Evolutionary conservation across 2,797 vertebrate species (phyloP), one percentile per base, ranked within the genome.

Genomic region (Tapera naevia): DNA sequence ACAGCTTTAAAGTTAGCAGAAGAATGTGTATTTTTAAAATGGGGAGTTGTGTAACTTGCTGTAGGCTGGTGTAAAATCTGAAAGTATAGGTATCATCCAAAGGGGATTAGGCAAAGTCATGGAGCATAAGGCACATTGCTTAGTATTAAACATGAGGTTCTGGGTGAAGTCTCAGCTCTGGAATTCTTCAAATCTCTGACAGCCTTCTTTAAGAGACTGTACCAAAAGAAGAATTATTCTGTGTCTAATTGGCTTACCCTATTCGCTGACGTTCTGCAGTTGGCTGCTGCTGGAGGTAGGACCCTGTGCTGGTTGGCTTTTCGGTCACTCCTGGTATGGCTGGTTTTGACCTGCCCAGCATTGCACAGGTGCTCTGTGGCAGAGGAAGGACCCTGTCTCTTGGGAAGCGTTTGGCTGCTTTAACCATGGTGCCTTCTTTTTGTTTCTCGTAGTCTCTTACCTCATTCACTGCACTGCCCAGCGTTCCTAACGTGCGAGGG

Each of bases 291-390:
- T 89, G 57, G 65, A 62, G 80, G 5, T 89, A 22, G 67, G 64
- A 28, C 41, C 9, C 39, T 61, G 64, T 57, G 57, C 93, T 80
- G 69, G 22, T 41, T 86, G 85, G 32, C 3, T 80, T 85, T 88
- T 88, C 41, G 82, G 80, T 89, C 93, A 91, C 89, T 56, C 82
- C 80, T 82, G 86, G 37, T 32, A 15, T 57, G 48, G 60, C 82
- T 87, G 64, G 50, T 94, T 82, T 94, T 93, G 75, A 57, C 79
- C 91, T 93, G 81, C 85, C 69, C 72, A 46, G 4, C 72, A 25
- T 23, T n/a, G 32, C 87, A 27, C 2, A 80, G 91, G 75, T 92
- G 32, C 93, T 83, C 66, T 50, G 91, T 91, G 95, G 79, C 82
- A 86, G 93, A 78, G 82, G 85, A 80, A 88, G 69, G 70, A 28